Evolutionary conservation across 2,888 invertebrate genomes (phyloP).

Genomic region (Chymomyza caudatula): DNA sequence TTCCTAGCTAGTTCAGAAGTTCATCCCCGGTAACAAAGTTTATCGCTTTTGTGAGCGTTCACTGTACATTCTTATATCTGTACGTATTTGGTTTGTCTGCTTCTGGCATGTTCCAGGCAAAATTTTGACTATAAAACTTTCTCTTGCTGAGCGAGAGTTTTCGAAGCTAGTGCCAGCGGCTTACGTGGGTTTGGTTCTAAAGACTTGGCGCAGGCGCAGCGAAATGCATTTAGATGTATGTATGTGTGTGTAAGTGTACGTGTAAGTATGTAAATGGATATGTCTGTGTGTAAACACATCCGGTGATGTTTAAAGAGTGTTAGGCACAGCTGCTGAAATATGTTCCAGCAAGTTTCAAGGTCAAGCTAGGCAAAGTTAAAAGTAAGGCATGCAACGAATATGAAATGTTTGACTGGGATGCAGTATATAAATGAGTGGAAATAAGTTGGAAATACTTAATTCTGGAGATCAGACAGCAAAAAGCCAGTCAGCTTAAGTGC

Average conservation of each 20-base stretch:
- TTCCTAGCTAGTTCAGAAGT: no score
- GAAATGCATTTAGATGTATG: not conserved
- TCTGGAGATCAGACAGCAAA: no score
- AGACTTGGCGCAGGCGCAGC: not conserved
- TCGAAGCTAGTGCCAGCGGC: not conserved
- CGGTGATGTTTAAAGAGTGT: constrained; percentile 49
- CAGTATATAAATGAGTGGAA: no score
- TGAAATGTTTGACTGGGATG: no score
- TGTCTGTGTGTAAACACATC: constrained; percentile 45
- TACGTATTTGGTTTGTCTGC: constrained; percentile 11
- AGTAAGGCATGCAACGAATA: not conserved
- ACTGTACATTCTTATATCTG: constrained; percentile 6
- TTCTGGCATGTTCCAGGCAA: constrained; percentile 37
- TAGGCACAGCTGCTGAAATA: not conserved
- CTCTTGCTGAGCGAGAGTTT: constrained; percentile 28
- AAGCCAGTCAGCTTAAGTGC: not conserved
- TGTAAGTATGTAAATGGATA: not conserved
- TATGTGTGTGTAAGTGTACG: not conserved
- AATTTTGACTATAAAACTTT: constrained; percentile 51
- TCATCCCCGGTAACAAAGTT: no score
- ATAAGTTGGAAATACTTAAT: no score
- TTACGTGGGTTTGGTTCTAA: not conserved
- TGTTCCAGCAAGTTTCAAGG: not conserved
- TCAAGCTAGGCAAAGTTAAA: not conserved
- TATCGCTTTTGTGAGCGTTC: constrained; percentile 20